These are phyloP conservation scores for Dioctria linearis DNA, from an alignment of 2,888 invertebrate genomes.

Conservation along the genomic window DNA sequence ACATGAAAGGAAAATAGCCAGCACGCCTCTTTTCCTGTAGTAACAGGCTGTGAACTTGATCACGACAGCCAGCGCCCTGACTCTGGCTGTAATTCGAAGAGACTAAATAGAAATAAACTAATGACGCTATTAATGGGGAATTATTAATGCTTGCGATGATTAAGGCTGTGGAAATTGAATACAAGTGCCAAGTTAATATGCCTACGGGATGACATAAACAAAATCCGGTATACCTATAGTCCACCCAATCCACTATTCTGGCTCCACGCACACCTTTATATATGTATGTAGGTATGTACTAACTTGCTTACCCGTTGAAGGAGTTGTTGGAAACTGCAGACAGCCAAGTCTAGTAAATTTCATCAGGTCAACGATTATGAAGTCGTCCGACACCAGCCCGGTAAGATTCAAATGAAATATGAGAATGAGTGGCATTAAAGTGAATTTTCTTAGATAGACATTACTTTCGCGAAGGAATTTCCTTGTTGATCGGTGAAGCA, in stretches of 20 bases:
- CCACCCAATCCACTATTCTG: too few species aligned
- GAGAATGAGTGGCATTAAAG: constrained; percentile 34
- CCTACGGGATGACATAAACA: constrained; percentile 30
- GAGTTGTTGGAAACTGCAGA: neutral
- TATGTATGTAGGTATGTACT: neutral
- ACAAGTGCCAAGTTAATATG: constrained; percentile 27
- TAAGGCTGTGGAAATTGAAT: constrained; percentile 36
- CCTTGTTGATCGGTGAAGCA: constrained; percentile 22
- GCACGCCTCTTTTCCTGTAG: constrained; percentile 30
- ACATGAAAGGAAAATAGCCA: constrained; percentile 13
- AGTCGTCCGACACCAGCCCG: constrained; percentile 29
- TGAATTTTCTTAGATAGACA: constrained; percentile 3
- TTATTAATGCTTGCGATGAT: constrained; percentile 42
- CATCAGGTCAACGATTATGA: constrained; percentile 42
- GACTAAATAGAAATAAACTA: constrained; percentile 32
- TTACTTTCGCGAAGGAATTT: constrained; percentile 19
- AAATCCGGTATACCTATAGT: neutral
- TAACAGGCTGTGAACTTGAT: too few species aligned
- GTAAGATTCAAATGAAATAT: constrained; percentile 34
- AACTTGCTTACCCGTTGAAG: constrained; percentile 15
- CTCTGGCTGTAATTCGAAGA: constrained; percentile 29
- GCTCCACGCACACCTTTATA: too few species aligned
- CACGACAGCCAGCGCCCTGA: too few species aligned
- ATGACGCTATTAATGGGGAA: constrained; percentile 38
- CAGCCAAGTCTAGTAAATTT: constrained; percentile 36